Conservation (phyloP, 2,888 invertebrate genomes). For the Amblyteles armatorius region DNA sequence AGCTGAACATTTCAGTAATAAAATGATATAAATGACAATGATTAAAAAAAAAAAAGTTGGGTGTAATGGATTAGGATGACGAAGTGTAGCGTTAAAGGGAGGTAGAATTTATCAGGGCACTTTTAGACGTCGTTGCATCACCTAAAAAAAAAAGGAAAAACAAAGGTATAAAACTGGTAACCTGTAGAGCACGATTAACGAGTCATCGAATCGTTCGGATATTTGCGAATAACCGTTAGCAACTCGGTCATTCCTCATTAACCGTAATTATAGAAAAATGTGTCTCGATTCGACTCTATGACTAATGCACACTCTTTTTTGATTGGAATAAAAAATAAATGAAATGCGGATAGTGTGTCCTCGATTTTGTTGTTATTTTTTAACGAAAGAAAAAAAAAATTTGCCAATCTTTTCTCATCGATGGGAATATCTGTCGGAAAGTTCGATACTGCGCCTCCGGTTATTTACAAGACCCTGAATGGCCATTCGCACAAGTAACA, state of each 20-base stretch:
- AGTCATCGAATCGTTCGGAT: conserved; percentile 48
- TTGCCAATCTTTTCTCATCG: conserved; percentile 12
- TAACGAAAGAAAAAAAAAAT: not conserved
- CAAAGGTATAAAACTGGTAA: not conserved
- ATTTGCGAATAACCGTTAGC: conserved; percentile 28
- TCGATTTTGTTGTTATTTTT: conserved; percentile 6
- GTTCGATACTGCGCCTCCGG: conserved; percentile 27
- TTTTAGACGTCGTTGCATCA: conserved; percentile 33
- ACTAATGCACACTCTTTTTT: conserved; percentile 37
- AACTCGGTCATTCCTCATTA: conserved; percentile 5
- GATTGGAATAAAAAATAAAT: conserved; percentile 1
- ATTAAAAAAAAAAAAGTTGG: conserved; percentile 56
- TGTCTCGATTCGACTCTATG: not conserved
- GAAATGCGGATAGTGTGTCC: conserved; percentile 6
- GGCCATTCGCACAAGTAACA: conserved; percentile 49
- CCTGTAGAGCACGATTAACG: conserved; percentile 11
- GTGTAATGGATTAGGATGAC: conserved; percentile 35
- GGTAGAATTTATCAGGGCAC: conserved; percentile 39
- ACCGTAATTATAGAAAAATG: not conserved
- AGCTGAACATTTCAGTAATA: conserved; percentile 59
- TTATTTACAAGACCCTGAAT: conserved; percentile 32
- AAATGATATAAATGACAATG: conserved; percentile 58
- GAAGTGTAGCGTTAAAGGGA: conserved; percentile 40
- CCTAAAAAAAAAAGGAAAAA: conserved; percentile 38
- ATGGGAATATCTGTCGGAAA: conserved; percentile 23